Conservation (phyloP, 2,113 vertebrate genomes). For the Mesocricetus auratus region DNA sequence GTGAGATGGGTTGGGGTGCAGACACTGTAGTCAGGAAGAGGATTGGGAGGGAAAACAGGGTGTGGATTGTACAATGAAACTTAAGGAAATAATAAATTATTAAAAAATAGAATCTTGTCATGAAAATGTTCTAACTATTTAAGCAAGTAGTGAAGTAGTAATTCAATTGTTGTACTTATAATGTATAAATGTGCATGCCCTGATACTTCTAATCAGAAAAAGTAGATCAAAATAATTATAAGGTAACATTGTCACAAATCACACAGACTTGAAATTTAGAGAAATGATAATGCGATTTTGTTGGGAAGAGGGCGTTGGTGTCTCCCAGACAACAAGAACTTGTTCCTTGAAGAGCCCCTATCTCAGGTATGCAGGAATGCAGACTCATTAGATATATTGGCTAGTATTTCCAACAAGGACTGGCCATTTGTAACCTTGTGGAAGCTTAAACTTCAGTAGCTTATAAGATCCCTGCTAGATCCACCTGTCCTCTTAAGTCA, state of each 20-base stretch:
- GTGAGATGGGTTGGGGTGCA: too few relatives aligned
- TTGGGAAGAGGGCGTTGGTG: not conserved
- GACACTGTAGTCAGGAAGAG: too few relatives aligned
- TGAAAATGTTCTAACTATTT: not conserved
- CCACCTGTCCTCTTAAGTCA: accelerated
- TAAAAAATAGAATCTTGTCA: not conserved
- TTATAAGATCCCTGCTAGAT: too few relatives aligned
- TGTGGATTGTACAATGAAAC: too few relatives aligned
- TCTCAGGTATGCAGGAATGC: not conserved
- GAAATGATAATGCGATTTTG: not conserved
- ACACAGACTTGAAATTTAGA: not conserved
- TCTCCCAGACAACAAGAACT: accelerated
- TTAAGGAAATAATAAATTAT: not conserved
- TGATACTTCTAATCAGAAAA: not conserved
- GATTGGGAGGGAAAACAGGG: too few relatives aligned
- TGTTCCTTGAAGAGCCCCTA: not conserved
- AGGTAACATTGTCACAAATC: not conserved
- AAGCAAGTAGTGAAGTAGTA: not conserved
- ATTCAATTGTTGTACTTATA: not conserved
- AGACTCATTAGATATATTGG: accelerated
- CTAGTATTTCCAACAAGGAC: not conserved
- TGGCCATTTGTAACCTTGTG: accelerated
- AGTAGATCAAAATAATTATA: too few relatives aligned
- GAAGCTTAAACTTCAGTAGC: not conserved
- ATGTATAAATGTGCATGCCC: not conserved